Evolutionary conservation across 2,888 invertebrate genomes (phyloP).

Genomic region (Euphydryas editha): DNA sequence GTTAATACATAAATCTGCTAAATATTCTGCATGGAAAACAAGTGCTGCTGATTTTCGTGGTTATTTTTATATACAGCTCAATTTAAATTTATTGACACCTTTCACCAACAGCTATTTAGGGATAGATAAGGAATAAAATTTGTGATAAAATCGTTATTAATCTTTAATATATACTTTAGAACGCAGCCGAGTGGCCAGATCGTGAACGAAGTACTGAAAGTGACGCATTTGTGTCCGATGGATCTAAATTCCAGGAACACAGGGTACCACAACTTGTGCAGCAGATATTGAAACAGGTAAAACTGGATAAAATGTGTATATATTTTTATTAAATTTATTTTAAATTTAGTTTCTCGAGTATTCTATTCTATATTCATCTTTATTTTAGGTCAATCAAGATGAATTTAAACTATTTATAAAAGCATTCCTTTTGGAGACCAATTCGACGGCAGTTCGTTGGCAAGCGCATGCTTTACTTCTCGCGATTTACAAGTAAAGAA

Average conservation of each 20-base stretch:
- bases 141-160: too few relatives aligned
- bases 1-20: too few relatives aligned
- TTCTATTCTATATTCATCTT: conserved; percentile 21
- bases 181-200: conserved; percentile 66
- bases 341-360: background rate
- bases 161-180: conserved; percentile 41
- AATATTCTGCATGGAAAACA: too few relatives aligned
- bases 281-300: conserved; percentile 76
- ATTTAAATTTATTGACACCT: too few relatives aligned
- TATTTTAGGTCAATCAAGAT: conserved; percentile 80
- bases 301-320: background rate
- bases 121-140: too few relatives aligned
- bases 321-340: background rate
- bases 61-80: too few relatives aligned
- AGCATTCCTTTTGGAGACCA: conserved; percentile 96
- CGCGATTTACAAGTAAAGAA: conserved; percentile 90
- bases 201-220: conserved; percentile 78
- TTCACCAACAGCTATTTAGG: too few relatives aligned
- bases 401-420: conserved; percentile 90
- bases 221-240: conserved; percentile 71
- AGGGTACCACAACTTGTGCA: conserved; percentile 74
- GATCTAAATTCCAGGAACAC: conserved; percentile 79
- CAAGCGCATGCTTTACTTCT: conserved; percentile 95
- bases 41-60: too few relatives aligned
- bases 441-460: conserved; percentile 96